Evolutionary conservation across 2,113 vertebrate genomes (phyloP).

Genomic region (Aptenodytes patagonicus): DNA sequence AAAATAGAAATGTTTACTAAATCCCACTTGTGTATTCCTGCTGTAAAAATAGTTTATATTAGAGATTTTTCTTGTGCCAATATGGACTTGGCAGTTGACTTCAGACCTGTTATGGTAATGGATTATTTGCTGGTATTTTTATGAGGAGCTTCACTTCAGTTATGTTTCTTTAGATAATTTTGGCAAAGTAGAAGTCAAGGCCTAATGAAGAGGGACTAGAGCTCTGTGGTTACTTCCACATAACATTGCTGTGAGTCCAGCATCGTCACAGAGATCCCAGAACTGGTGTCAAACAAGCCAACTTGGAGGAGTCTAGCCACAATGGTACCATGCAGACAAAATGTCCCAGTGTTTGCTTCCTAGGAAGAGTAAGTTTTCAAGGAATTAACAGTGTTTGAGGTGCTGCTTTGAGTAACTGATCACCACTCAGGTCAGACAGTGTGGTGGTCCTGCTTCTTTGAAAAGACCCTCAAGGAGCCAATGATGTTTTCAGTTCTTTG

Average conservation of each 20-base stretch:
- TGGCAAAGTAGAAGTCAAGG: not conserved
- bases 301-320: not conserved
- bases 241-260: not conserved
- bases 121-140: not conserved
- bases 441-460: not conserved
- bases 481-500: not conserved
- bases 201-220: not conserved
- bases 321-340: not conserved
- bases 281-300: not conserved
- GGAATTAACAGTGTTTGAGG: not conserved
- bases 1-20: not conserved
- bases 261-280: not conserved
- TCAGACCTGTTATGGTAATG: not conserved
- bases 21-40: not conserved
- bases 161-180: not conserved
- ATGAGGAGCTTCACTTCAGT: not conserved
- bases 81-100: not conserved
- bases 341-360: not conserved
- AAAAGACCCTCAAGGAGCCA: not conserved
- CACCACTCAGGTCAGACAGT: not conserved
- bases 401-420: not conserved
- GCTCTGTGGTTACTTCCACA: not conserved
- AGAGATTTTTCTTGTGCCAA: conserved; percentile 12
- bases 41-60: conserved; percentile 29
- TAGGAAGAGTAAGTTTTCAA: not conserved